phyloP scores from a whole-genome alignment of 2,888 invertebrate species.

The Hermaeophaga mercurialis region DNA sequence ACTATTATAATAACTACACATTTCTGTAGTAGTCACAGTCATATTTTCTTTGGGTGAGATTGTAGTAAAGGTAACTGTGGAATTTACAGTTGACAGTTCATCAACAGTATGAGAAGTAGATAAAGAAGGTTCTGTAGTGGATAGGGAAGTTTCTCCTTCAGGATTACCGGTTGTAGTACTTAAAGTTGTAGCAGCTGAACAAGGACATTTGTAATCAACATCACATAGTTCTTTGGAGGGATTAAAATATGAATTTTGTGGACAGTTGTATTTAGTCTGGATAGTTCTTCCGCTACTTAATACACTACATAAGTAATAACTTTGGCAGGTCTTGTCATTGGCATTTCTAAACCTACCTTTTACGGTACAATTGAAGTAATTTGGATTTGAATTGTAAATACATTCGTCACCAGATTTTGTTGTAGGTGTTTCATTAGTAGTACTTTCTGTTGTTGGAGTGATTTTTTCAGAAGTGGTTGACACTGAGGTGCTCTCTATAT shows the following conservation, averaged over 20 bases:
- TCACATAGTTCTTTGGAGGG: constrained; percentile 37
- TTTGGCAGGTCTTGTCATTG: constrained; percentile 48
- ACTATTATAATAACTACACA: not conserved
- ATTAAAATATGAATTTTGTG: constrained; percentile 39
- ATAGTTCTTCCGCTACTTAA: constrained; percentile 43
- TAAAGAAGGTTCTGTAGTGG: no score
- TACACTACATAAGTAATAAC: constrained; percentile 41
- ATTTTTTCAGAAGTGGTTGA: not conserved
- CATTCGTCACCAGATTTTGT: not conserved
- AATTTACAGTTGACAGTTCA: no score
- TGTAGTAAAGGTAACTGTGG: no score
- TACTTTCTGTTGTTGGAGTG: not conserved
- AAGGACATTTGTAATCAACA: constrained; percentile 45
- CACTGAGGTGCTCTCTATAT: not conserved
- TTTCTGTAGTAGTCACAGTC: not conserved
- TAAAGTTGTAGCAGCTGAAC: not conserved
- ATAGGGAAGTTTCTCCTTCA: no score
- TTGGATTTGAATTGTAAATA: not conserved
- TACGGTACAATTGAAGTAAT: constrained; percentile 40
- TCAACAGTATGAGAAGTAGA: no score
- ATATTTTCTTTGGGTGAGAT: no score
- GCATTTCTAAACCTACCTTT: constrained; percentile 58
- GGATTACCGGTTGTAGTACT: no score
- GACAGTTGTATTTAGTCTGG: constrained; percentile 45
- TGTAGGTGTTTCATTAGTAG: not conserved